Evolutionary conservation across 2,888 invertebrate species (phyloP).

Genomic region (Ochropleura leucogaster): DNA sequence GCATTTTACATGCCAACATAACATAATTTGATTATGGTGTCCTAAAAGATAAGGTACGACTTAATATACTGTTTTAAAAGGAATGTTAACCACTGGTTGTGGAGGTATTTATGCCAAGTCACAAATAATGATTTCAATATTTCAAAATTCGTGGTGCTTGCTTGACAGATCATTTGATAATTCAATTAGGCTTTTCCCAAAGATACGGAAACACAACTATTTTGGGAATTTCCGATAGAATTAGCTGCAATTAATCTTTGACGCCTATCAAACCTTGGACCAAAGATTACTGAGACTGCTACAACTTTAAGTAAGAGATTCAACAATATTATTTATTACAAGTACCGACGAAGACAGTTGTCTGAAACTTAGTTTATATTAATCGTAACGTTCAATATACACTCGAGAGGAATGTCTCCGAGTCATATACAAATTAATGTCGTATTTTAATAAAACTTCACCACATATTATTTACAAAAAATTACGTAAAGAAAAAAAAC

Average conservation of each 20-base stretch:
- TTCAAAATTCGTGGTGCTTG: background rate
- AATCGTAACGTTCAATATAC: background rate
- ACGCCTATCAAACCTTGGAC: background rate
- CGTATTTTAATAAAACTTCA: no score
- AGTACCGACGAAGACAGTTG: background rate
- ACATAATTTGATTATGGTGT: background rate
- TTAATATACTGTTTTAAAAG: background rate
- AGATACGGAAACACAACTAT: slow-evolving; percentile 17
- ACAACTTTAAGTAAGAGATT: background rate
- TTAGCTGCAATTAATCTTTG: background rate
- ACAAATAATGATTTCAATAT: background rate
- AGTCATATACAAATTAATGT: no score
- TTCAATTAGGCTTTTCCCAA: slow-evolving; percentile 18
- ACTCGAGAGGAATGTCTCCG: no score
- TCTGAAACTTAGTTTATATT: background rate
- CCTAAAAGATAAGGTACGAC: background rate
- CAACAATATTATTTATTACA: background rate
- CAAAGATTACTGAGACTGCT: slow-evolving; percentile 19
- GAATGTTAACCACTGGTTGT: background rate
- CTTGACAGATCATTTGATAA: background rate
- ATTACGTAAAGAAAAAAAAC: no score
- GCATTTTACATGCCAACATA: background rate
- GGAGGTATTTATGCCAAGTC: background rate
- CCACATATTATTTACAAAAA: no score
- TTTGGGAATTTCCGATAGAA: slow-evolving; percentile 3